Percentiles rank a stretch among this genome's conserved stretches.
phyloP scores from a whole-genome alignment of 2,797 vertebrate genomes.

The Neostethus bicornis region DNA sequence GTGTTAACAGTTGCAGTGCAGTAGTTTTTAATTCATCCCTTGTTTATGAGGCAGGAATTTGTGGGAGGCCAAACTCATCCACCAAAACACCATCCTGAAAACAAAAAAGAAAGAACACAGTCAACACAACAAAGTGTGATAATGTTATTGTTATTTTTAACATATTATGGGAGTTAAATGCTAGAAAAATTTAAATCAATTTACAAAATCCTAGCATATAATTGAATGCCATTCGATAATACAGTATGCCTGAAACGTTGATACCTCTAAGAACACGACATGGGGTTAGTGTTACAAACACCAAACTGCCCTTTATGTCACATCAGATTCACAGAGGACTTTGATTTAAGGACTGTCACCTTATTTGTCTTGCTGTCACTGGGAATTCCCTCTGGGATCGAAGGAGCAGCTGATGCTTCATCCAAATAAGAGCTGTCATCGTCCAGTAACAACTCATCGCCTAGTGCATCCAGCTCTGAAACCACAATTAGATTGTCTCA shows the following conservation, averaged over 20 bases:
- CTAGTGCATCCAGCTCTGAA: conserved; percentile 93
- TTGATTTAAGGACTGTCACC: conserved; percentile 69
- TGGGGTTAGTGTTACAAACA: not conserved
- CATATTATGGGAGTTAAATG: not conserved
- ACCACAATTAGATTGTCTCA: conserved; percentile 25
- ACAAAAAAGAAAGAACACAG: conserved; percentile 19
- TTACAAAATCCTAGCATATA: no score
- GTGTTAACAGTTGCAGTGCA: conserved; percentile 69
- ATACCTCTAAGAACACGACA: not conserved
- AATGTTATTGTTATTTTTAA: not conserved
- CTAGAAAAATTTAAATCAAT: not conserved
- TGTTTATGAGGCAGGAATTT: conserved; percentile 95
- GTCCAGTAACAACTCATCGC: conserved; percentile 95
- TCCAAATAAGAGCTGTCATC: conserved; percentile 97
- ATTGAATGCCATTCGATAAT: no score
- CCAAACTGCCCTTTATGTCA: not conserved
- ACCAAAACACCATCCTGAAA: conserved; percentile 94
- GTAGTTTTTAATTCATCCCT: conserved; percentile 40
- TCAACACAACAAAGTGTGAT: no score
- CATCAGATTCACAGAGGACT: not conserved
- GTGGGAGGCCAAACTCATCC: conserved; percentile 96
- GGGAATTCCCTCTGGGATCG: conserved; percentile 93
- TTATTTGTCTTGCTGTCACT: conserved; percentile 93
- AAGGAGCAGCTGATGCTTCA: conserved; percentile 91
- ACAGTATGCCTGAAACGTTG: not conserved